phyloP scores from a whole-genome alignment of 2,113 vertebrate species.

The Xenopus borealis region DNA sequence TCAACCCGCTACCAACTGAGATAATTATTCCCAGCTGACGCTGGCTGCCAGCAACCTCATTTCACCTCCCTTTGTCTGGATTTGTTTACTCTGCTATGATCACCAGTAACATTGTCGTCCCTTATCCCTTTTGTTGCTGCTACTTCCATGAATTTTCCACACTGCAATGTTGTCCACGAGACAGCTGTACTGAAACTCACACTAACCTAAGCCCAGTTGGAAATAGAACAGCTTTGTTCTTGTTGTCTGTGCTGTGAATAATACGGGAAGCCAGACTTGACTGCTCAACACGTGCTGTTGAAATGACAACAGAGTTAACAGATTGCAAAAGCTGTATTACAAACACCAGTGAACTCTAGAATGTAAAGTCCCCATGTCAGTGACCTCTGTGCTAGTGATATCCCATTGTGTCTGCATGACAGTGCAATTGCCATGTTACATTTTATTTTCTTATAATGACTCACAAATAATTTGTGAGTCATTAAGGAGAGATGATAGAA shows the following conservation, averaged over 20 bases:
- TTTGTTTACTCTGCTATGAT: conserved; percentile 29
- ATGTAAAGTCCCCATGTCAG: too few relatives aligned
- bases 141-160: background rate
- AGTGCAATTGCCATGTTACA: too few relatives aligned
- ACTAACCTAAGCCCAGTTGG: background rate
- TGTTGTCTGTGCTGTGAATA: background rate
- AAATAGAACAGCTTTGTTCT: background rate
- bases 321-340: too few relatives aligned
- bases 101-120: too few relatives aligned
- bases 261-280: background rate
- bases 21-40: conserved; percentile 42
- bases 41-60: conserved; percentile 34
- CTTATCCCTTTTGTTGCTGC: conserved; percentile 3
- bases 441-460: too few relatives aligned
- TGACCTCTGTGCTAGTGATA: too few relatives aligned
- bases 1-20: conserved; percentile 17
- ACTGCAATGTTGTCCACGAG: background rate
- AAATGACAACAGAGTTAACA: too few relatives aligned
- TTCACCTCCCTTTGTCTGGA: conserved; percentile 40
- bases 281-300: too few relatives aligned
- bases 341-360: too few relatives aligned
- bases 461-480: too few relatives aligned
- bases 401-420: too few relatives aligned
- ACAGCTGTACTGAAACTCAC: background rate
- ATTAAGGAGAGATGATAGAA: too few relatives aligned